Conservation (phyloP, 2,888 invertebrate genomes). For the Spilosoma lubricipeda region DNA sequence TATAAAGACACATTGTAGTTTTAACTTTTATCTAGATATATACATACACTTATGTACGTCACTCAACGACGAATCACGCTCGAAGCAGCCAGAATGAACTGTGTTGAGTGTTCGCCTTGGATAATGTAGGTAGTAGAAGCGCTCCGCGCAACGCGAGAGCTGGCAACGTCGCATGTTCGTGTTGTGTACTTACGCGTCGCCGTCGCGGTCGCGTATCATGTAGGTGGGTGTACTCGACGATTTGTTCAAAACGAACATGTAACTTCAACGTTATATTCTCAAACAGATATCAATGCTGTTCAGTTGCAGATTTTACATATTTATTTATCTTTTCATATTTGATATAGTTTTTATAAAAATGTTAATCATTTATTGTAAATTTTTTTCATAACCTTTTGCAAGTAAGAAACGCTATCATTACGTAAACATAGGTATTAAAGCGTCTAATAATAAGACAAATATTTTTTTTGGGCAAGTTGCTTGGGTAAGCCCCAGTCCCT, state of each 20-base stretch:
- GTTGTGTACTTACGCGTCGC: constrained; percentile 52
- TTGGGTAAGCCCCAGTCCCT: not conserved
- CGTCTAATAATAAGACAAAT: not conserved
- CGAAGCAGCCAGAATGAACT: constrained; percentile 51
- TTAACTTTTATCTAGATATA: constrained; percentile 36
- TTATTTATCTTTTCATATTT: not conserved
- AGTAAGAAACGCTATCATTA: not conserved
- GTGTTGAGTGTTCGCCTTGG: constrained; percentile 71
- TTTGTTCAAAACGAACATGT: constrained; percentile 6
- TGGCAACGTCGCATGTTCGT: constrained; percentile 64
- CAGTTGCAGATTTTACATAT: not conserved
- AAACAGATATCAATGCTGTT: not conserved
- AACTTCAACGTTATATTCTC: constrained; percentile 1
- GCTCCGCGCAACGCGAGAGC: constrained; percentile 56
- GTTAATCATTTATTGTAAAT: not conserved
- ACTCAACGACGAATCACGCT: constrained; percentile 55
- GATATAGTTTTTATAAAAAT: not conserved
- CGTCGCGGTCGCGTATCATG: constrained; percentile 27
- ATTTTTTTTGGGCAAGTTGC: not conserved
- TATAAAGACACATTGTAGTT: not conserved
- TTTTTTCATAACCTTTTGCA: not conserved
- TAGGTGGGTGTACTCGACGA: constrained; percentile 23
- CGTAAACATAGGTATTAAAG: not conserved
- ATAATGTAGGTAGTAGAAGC: constrained; percentile 64
- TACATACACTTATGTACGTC: constrained; percentile 9